phyloP scores from a whole-genome alignment of 1,140 invertebrate species.

The Episyrphus balteatus region DNA sequence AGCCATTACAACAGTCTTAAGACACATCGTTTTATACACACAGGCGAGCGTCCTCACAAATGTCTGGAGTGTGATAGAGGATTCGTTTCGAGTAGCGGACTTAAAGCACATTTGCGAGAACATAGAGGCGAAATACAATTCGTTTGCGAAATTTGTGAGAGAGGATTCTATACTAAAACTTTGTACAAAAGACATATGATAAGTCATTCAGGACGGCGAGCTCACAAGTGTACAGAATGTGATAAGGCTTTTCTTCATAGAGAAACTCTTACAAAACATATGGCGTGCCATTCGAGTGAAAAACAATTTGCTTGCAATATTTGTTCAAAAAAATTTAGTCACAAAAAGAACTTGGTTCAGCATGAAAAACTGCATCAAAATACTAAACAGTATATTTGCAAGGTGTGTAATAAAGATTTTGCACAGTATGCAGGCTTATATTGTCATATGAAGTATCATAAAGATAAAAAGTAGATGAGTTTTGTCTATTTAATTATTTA shows the following conservation, averaged over 20 bases:
- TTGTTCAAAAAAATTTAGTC: not conserved
- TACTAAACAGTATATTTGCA: too few relatives aligned
- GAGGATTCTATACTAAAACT: not conserved
- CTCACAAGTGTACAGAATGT: not conserved
- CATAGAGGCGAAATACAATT: constrained; percentile 7
- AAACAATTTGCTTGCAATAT: not conserved
- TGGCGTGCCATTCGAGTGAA: not conserved
- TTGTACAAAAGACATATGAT: constrained; percentile 2
- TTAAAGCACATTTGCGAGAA: constrained; percentile 41
- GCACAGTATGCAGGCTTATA: too few relatives aligned
- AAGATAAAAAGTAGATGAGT: too few relatives aligned
- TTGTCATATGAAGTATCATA: too few relatives aligned
- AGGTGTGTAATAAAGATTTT: too few relatives aligned
- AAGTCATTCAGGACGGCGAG: not conserved
- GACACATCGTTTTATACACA: constrained; percentile 3
- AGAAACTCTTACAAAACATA: too few relatives aligned
- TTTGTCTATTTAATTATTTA: too few relatives aligned
- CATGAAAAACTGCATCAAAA: too few relatives aligned
- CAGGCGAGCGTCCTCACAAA: constrained; percentile 1
- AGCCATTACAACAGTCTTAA: constrained; percentile 1
- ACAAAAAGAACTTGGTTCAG: too few relatives aligned
- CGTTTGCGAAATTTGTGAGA: constrained; percentile 7
- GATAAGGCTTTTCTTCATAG: too few relatives aligned
- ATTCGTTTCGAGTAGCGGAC: constrained; percentile 41
- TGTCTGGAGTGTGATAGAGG: constrained; percentile 14